Conservation (phyloP, 2,797 vertebrate genomes). For the Phyllotis vaccarum region DNA sequence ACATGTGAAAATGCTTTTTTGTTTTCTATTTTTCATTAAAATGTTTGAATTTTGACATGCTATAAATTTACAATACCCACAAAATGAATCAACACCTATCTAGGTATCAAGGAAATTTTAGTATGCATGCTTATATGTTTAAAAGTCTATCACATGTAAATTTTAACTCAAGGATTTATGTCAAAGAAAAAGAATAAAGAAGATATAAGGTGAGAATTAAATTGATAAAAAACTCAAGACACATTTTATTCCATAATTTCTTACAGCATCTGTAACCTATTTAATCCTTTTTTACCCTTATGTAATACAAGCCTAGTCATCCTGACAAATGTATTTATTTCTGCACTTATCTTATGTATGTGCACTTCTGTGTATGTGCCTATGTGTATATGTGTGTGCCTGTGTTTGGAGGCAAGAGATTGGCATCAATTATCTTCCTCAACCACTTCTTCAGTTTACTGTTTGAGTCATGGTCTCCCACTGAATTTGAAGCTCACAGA, state of each 20-base stretch:
- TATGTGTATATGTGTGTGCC: neutral
- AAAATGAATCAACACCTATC: slow-evolving; percentile 44
- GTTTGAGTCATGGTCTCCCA: neutral
- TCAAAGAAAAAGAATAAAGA: neutral
- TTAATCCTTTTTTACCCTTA: neutral
- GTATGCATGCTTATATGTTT: slow-evolving; percentile 75
- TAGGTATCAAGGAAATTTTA: slow-evolving; percentile 37
- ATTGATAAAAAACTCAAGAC: neutral
- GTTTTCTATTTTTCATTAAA: slow-evolving; percentile 27
- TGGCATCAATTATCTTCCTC: neutral
- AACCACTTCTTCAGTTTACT: neutral
- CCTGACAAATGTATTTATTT: neutral
- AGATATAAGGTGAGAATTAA: neutral
- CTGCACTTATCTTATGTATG: neutral
- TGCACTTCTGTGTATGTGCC: neutral
- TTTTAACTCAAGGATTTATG: neutral
- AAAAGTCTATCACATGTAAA: slow-evolving; percentile 39
- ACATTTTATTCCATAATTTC: slow-evolving; percentile 18
- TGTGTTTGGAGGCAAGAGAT: neutral
- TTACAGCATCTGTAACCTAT: neutral
- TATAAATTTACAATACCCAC: neutral
- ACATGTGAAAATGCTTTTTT: slow-evolving; percentile 5
- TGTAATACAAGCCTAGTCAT: neutral
- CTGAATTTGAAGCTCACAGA: neutral
- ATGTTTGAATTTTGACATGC: slow-evolving; percentile 55